Evolutionary conservation across 2,888 invertebrate species (phyloP).

Genomic region (Koerneria pararmatus): DNA sequence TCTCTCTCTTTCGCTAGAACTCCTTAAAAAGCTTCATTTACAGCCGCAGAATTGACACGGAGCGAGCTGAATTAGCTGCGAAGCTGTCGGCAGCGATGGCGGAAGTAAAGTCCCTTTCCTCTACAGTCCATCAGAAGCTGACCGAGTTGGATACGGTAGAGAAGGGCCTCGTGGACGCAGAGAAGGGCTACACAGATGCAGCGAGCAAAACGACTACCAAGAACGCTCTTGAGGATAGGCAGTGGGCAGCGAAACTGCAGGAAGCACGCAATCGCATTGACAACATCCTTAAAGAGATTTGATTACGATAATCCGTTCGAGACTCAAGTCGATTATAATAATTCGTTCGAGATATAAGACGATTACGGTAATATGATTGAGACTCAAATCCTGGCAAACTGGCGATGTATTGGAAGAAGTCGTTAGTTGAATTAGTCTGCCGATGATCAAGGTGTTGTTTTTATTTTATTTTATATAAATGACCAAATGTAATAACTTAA

Average conservation of each 20-base stretch:
- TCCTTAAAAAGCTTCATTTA: too few relatives aligned
- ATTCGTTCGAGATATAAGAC: too few relatives aligned
- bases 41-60: constrained; percentile 66
- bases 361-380: too few relatives aligned
- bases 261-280: constrained; percentile 26
- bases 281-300: constrained; percentile 25
- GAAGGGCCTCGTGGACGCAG: not conserved
- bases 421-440: too few relatives aligned
- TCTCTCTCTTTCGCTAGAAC: too few relatives aligned
- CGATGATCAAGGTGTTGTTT: too few relatives aligned
- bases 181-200: constrained; percentile 11
- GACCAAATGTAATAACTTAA: too few relatives aligned
- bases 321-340: too few relatives aligned
- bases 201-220: constrained; percentile 14
- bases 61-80: constrained; percentile 17
- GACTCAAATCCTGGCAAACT: too few relatives aligned
- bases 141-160: constrained; percentile 38
- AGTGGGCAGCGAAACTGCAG: constrained; percentile 8
- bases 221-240: constrained; percentile 18
- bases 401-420: too few relatives aligned
- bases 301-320: too few relatives aligned
- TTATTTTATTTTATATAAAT: too few relatives aligned
- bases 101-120: constrained; percentile 13
- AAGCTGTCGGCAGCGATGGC: constrained; percentile 11
- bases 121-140: constrained; percentile 14